These are phyloP conservation scores for Steinernema hermaphroditum DNA, from an alignment of 2,888 invertebrate species.

Conservation along the genomic window DNA sequence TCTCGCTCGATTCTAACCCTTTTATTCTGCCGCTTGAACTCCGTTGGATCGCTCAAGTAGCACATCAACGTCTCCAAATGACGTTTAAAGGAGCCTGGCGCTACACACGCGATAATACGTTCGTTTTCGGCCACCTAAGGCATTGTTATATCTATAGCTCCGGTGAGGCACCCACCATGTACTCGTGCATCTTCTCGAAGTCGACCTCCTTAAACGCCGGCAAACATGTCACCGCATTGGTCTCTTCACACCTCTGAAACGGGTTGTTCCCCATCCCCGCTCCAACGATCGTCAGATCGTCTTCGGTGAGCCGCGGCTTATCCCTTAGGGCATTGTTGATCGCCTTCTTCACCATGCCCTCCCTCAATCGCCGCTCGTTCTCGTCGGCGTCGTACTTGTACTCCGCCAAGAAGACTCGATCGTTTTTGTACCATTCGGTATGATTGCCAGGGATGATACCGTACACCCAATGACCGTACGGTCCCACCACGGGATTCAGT, in stretches of 20 bases:
- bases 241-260: not conserved
- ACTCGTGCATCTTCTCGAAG: not conserved
- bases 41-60: constrained; percentile 10
- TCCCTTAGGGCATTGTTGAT: not conserved
- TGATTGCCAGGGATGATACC: constrained; percentile 21
- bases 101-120: not conserved
- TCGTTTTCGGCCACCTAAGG: not conserved
- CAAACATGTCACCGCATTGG: not conserved
- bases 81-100: not conserved
- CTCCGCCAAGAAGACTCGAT: constrained; percentile 11
- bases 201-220: constrained; percentile 6
- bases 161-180: not conserved
- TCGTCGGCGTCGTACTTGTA: constrained; percentile 16
- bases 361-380: not conserved
- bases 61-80: constrained; percentile 17
- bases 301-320: not conserved
- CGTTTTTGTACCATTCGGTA: constrained; percentile 23
- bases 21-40: constrained; percentile 7
- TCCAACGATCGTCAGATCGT: not conserved
- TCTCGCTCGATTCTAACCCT: not conserved
- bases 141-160: not conserved
- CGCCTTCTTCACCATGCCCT: not conserved
- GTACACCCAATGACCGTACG: constrained; percentile 25
- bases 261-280: not conserved
- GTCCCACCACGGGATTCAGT: not conserved